Evolutionary conservation across 2,888 invertebrate species (phyloP), one percentile per base, ranked within the genome.

Genomic region (Morinoia aosen): DNA sequence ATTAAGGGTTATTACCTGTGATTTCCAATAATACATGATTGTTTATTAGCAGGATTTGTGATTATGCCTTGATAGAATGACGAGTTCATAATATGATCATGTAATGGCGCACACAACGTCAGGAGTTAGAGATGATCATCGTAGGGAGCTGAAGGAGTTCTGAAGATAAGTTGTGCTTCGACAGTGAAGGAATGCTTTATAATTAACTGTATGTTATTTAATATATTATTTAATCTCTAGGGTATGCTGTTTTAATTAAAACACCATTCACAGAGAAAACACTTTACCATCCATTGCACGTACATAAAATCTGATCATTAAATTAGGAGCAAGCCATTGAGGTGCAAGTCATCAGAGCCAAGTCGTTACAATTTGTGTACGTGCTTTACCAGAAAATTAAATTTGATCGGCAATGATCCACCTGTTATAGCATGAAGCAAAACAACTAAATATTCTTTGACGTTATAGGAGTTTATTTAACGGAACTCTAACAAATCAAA

Each of bases 1-100:
- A 95, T 95, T 95, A 95, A 39, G 40, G 95, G 95, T 95, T 58
- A 95, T 95, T 95, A 95, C 95, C 95, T 48, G 95, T 64, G 58
- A 95, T 95, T 95, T 61, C 61, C 64, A 95, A 95, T 95, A 61
- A 58, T 39, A 25, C 58, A 39, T 64, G 95, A 95, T 95, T 58
- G 95, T 95, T 61, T 95, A 95, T 95, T 95, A 95, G 48, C 95
- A 95, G 61, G 57, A 57, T 93, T 93, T 93, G 57, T 93, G 93
- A 93, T 93, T 93, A 93, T 76, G 57, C 93, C 56, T 57, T 57
- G 93, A 93, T 93, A 48, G 58, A 48, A 93, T 93, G 93, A 93
- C 57, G 93, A 48, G 57, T 93, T 93, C n/a, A 57, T 93, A 57
- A 93, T 93, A 25, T 93, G 57, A 57, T 57, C 57, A 25, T 14